Evolutionary conservation across 2,797 vertebrate species (phyloP), one percentile per base, ranked within the genome.

Genomic region (Hoplostethus mediterraneus): DNA sequence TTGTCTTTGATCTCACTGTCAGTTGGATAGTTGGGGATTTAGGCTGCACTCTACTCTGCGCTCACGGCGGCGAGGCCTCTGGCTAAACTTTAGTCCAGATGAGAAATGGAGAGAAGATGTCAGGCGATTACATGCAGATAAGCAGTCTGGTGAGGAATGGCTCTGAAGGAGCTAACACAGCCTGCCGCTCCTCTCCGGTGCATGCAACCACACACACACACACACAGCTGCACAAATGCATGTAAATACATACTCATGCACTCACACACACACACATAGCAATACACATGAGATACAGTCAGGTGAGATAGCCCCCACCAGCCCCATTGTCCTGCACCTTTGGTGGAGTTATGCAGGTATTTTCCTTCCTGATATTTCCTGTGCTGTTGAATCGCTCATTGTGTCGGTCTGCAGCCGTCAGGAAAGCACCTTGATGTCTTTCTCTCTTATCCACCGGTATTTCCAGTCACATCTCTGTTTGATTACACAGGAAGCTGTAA

Each of bases 301-400:
- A 21, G 21, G 21, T 21, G 21, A 21, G 21, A 21, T 6, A 3
- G n/a, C 33, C 33, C 33, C 33, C 33, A 33, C 33, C 16, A 11
- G 28, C 13, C 30, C 66, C 57, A 77, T 83, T 77, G 78, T 83
- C 63, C 30, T 30, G 54, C 21, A 13, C 17, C 82, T 86, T 80
- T 84, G 61, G 73, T 59, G 51, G 53, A 57, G n/a, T 56, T 51
- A 90, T 92, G 87, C 87, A 86, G 77, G 90, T 91, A 89, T 90
- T 90, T 90, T 79, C 67, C 54, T 75, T 68, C 28, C 28, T 31
- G 57, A 82, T 33, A 66, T 85, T 89, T 88, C 86, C 81, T 77
- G 82, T 76, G 73, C 63, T 74, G 72, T 78, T 75, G 74, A 80
- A 68, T 67, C 42, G 28, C 42, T 70, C 70, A 79, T 78, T 87